phyloP scores from a whole-genome alignment of 2,113 vertebrate genomes.

The Nesogale talazaci region DNA sequence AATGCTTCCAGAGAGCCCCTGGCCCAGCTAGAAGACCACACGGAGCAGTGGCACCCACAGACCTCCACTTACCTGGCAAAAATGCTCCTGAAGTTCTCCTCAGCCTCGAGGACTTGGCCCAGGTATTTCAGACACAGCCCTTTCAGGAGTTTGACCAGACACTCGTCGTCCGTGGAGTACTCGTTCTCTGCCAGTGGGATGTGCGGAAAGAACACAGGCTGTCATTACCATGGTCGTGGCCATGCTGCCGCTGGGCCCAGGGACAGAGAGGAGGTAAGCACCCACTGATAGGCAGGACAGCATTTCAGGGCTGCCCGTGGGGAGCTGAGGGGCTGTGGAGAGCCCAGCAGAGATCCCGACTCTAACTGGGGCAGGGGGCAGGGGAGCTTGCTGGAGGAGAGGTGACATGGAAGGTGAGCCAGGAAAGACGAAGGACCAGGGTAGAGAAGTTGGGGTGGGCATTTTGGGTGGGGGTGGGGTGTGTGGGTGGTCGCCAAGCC shows the following conservation, averaged over 20 bases:
- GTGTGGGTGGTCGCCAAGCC: too few relatives aligned
- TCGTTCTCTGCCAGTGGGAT: conserved; percentile 88
- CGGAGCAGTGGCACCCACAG: background rate
- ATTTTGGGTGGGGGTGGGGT: background rate
- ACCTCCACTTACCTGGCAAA: conserved; percentile 91
- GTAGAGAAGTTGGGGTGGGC: background rate
- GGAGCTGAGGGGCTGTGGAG: background rate
- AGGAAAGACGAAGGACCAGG: background rate
- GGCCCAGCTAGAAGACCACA: background rate
- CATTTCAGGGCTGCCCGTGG: background rate
- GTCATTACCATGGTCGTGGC: too few relatives aligned
- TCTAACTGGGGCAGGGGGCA: background rate
- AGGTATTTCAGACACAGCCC: conserved; percentile 97
- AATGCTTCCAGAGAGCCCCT: background rate
- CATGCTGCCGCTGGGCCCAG: too few relatives aligned
- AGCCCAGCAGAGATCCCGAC: conserved; percentile 16
- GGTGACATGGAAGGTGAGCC: background rate
- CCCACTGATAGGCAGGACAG: background rate
- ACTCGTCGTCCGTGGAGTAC: conserved; percentile 93
- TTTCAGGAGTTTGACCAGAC: conserved; percentile 94
- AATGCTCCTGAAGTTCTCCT: conserved; percentile 95
- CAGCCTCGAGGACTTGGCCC: conserved; percentile 91
- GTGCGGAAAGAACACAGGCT: conserved; percentile 8
- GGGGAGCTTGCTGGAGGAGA: conserved; percentile 31
- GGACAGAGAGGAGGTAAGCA: too few relatives aligned